These are phyloP conservation scores for Cyclargus thomasi DNA, from an alignment of 1,140 invertebrate species.

Conservation along the genomic window DNA sequence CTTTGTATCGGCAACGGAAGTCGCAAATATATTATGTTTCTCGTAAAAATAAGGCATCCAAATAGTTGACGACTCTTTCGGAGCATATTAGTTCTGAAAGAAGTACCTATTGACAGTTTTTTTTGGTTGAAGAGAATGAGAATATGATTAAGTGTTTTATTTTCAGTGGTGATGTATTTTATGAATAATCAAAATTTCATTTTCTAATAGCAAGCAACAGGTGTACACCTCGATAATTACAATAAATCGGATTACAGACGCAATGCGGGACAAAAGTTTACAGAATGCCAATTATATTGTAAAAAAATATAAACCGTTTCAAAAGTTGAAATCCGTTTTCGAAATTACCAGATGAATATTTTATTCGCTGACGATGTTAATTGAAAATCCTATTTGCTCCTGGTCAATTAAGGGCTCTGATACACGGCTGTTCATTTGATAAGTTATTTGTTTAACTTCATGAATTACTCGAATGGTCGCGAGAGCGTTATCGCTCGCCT, in stretches of 20 bases:
- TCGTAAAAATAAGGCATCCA: background rate
- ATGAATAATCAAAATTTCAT: no score
- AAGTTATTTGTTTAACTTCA: conserved; percentile 50
- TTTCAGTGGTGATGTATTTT: no score
- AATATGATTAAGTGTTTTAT: no score
- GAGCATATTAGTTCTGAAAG: background rate
- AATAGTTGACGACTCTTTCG: background rate
- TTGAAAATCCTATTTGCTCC: background rate
- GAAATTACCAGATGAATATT: conserved; percentile 14
- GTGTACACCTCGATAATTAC: background rate
- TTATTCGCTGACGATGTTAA: conserved; percentile 15
- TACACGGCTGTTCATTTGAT: conserved; percentile 43
- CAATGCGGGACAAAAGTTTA: background rate
- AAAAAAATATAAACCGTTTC: background rate
- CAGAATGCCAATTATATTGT: conserved; percentile 2
- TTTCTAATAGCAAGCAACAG: no score
- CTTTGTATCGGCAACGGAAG: background rate
- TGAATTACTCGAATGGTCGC: conserved; percentile 39
- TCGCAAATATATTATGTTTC: background rate
- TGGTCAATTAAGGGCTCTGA: conserved; percentile 27
- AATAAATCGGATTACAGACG: background rate
- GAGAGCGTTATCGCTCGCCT: conserved; percentile 27
- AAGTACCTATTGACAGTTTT: no score
- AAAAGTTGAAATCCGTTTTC: conserved; percentile 5
- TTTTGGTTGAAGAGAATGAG: no score